A percentile compares a stretch with the other conserved stretches of the same genome.
Conservation (phyloP, 2,797 vertebrate species). For the Ciconia nigra region DNA sequence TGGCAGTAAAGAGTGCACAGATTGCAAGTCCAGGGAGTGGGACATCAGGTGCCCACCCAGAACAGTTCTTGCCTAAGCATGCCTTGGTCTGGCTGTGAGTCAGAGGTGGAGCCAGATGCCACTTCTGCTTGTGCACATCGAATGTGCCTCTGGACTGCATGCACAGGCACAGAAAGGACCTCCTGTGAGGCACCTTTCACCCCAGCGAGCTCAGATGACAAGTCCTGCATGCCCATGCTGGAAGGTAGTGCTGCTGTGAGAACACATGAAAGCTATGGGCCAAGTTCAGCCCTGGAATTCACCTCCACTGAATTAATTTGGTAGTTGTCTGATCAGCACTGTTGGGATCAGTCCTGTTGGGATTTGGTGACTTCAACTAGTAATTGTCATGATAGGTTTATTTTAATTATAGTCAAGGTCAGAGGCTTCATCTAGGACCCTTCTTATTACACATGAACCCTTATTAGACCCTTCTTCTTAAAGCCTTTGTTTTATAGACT, state of each 20-base stretch:
- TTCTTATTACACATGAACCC: neutral
- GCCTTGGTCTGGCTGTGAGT: neutral
- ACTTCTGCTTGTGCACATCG: neutral
- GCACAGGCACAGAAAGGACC: neutral
- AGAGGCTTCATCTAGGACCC: neutral
- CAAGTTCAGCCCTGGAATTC: neutral
- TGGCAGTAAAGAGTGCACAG: conserved; percentile 5
- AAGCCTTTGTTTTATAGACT: neutral
- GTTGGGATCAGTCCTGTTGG: neutral
- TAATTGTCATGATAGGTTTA: neutral
- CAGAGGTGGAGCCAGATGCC: neutral
- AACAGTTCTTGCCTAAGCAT: neutral
- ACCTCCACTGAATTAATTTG: neutral
- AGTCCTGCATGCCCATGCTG: neutral
- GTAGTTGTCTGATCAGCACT: neutral
- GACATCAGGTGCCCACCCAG: neutral
- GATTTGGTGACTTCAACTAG: neutral
- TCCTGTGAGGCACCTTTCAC: neutral
- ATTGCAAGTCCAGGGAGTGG: neutral
- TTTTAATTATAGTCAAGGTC: neutral
- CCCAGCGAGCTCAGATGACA: neutral
- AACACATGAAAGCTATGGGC: neutral
- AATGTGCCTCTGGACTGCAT: neutral
- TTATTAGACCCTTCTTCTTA: neutral
- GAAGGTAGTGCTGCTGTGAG: neutral